Conservation (phyloP, 2,113 vertebrate genomes). For the Cyprinus carpio region DNA sequence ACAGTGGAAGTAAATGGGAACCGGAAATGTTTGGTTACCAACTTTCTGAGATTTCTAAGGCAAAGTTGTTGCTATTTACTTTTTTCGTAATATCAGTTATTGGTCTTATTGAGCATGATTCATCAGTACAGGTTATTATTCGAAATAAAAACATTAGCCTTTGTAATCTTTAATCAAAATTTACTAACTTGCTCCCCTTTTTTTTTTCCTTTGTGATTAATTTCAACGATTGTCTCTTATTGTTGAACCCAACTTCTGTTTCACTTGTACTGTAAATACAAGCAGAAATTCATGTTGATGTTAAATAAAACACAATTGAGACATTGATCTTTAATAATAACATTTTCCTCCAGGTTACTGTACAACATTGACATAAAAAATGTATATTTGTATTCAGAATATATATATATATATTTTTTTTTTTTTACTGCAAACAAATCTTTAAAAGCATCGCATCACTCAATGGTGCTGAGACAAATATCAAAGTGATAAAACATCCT, state of each 20-base stretch:
- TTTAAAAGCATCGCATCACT: no score
- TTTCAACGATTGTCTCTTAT: neutral
- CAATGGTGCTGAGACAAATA: neutral
- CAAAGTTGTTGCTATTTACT: neutral
- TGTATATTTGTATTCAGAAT: neutral
- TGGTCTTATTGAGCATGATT: neutral
- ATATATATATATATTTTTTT: no score
- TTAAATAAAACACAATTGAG: neutral
- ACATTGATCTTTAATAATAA: no score
- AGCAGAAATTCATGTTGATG: no score
- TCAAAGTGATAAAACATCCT: neutral
- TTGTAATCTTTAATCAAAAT: neutral
- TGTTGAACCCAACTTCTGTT: neutral
- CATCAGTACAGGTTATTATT: neutral
- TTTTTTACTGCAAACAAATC: no score
- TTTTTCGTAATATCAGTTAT: neutral
- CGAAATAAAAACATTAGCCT: neutral
- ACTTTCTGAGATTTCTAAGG: neutral
- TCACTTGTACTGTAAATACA: neutral
- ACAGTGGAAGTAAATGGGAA: neutral
- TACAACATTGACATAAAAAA: neutral
- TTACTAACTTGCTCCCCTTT: neutral
- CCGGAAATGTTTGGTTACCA: neutral
- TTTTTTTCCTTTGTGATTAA: neutral
- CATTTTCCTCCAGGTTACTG: neutral